Conservation (phyloP, 2,797 vertebrate species). For the Scomberomorus guttatus region DNA sequence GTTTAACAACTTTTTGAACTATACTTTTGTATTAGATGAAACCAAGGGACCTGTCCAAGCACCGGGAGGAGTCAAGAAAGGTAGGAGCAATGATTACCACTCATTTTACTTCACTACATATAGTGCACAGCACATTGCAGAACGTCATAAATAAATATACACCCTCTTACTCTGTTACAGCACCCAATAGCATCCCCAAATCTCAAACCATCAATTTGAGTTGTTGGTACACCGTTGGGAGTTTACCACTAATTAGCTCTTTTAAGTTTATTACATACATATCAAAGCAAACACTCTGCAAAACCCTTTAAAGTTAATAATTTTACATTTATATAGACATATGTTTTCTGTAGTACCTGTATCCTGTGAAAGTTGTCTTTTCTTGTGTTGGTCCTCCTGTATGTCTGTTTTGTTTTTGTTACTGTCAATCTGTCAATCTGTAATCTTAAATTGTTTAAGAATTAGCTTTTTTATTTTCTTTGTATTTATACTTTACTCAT, state of each 20-base stretch:
- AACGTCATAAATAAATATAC: background rate
- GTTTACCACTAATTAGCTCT: background rate
- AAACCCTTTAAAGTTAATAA: background rate
- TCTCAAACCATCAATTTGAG: background rate
- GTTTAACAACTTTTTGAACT: conserved; percentile 62
- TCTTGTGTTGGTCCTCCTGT: conserved; percentile 10
- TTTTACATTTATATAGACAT: background rate
- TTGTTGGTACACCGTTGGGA: background rate
- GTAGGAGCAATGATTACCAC: conserved; percentile 80
- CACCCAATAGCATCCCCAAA: background rate
- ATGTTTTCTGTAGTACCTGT: background rate
- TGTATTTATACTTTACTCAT: background rate
- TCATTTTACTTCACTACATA: background rate
- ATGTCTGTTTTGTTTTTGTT: conserved; percentile 10
- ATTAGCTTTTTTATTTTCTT: background rate
- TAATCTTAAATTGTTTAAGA: background rate
- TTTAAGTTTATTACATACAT: background rate
- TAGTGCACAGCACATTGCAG: background rate
- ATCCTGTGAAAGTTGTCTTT: background rate
- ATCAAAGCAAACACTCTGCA: background rate
- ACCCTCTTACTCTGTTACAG: background rate
- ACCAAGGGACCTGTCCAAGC: conserved; percentile 88
- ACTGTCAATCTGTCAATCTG: too few relatives aligned
- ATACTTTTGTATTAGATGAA: conserved; percentile 81
- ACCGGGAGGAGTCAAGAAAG: conserved; percentile 95